These are phyloP conservation scores for Dicrurus megarhynchus DNA, from an alignment of 2,113 vertebrate genomes.

Conservation along the genomic window DNA sequence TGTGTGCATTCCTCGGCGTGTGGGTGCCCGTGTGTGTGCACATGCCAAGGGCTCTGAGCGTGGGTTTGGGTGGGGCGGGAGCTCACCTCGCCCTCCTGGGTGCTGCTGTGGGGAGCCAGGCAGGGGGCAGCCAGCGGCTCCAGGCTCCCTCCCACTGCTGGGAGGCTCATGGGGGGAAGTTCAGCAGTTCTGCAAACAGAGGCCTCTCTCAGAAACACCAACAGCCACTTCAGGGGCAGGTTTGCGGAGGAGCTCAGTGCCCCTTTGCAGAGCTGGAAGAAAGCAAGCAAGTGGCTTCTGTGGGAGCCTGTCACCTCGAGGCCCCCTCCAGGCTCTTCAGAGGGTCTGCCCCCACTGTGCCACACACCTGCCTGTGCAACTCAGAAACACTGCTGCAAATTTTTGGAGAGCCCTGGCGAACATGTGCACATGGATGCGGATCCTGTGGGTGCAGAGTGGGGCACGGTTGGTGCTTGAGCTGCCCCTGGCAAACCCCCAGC, in stretches of 20 bases:
- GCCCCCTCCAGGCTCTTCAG: background rate
- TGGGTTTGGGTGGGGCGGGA: background rate
- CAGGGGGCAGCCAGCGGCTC: background rate
- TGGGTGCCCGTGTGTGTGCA: background rate
- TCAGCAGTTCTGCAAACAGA: conserved; percentile 13
- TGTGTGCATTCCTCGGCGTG: background rate
- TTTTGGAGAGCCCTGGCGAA: background rate
- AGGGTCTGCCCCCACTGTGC: background rate
- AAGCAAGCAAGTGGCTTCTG: background rate
- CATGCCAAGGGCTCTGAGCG: background rate
- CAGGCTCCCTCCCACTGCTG: background rate
- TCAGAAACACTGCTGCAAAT: background rate
- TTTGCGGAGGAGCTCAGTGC: background rate
- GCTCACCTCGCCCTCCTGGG: background rate
- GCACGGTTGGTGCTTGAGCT: background rate
- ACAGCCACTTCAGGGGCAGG: background rate
- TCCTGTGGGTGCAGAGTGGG: accelerated
- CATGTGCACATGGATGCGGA: accelerated
- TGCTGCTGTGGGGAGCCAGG: background rate
- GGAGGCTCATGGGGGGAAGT: background rate
- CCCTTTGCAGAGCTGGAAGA: background rate
- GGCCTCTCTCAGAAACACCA: background rate
- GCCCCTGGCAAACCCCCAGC: accelerated
- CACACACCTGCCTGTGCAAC: background rate
- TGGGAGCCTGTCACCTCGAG: accelerated